Percentiles rank a stretch among this genome's conserved stretches.
Evolutionary conservation across 2,888 invertebrate species (phyloP).

Genomic region (Lithophane socia): DNA sequence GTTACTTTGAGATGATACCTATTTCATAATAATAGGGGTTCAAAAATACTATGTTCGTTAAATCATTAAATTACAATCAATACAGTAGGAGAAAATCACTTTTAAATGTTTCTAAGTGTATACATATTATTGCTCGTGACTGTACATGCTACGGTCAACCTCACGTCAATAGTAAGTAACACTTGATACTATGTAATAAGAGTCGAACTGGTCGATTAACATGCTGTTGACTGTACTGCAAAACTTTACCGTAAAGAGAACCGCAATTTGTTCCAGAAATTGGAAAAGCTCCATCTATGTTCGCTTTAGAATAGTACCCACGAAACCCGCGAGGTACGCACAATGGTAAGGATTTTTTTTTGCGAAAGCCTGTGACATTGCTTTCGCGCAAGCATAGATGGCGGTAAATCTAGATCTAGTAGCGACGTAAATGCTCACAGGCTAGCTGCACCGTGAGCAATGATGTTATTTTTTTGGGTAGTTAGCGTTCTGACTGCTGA

Average conservation of each 20-base stretch:
- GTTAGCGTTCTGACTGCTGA: too few relatives aligned
- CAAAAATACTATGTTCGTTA: too few relatives aligned
- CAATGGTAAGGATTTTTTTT: not conserved
- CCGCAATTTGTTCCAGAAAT: too few relatives aligned
- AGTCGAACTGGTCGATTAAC: not conserved
- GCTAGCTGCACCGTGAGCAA: too few relatives aligned
- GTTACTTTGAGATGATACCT: too few relatives aligned
- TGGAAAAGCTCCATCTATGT: slow-evolving; percentile 24
- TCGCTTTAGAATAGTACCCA: not conserved
- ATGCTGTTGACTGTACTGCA: not conserved
- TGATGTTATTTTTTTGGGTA: too few relatives aligned
- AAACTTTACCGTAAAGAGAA: not conserved
- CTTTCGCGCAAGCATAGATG: slow-evolving; percentile 19
- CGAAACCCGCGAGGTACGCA: not conserved
- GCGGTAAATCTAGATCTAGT: not conserved
- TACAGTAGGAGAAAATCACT: too few relatives aligned
- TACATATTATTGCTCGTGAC: too few relatives aligned
- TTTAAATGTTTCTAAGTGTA: too few relatives aligned
- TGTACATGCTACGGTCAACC: not conserved
- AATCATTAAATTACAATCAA: too few relatives aligned
- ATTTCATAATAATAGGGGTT: too few relatives aligned
- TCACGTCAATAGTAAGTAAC: not conserved
- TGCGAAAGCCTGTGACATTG: not conserved
- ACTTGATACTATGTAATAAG: not conserved
- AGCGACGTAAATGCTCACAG: not conserved